Percentiles rank a stretch among this genome's conserved stretches.
phyloP scores from a whole-genome alignment of 2,797 vertebrate species.

The Aythya fuligula region DNA sequence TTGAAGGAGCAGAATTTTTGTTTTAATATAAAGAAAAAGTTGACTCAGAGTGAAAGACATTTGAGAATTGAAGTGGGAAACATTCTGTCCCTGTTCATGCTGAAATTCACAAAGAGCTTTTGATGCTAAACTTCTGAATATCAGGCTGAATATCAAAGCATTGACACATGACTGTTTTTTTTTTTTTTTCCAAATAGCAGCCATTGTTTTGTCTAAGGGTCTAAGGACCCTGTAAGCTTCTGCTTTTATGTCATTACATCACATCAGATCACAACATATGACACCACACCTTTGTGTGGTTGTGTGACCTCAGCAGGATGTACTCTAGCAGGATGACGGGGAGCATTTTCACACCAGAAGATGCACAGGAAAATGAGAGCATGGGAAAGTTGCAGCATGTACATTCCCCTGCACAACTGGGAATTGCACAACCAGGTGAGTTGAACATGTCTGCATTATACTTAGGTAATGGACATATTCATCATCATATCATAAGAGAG shows the following conservation, averaged over 20 bases:
- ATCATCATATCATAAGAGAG: not conserved
- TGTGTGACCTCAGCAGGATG: not conserved
- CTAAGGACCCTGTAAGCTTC: not conserved
- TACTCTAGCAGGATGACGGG: not conserved
- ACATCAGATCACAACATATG: not conserved
- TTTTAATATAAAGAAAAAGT: not conserved
- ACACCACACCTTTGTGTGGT: not conserved
- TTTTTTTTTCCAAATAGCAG: not conserved
- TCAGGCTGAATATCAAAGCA: not conserved
- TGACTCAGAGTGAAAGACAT: not conserved
- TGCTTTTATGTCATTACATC: not conserved
- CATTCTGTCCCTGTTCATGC: not conserved
- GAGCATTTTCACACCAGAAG: not conserved
- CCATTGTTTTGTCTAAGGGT: not conserved
- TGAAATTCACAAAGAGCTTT: not conserved
- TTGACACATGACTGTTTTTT: not conserved
- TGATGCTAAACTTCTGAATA: not conserved
- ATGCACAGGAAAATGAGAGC: not conserved
- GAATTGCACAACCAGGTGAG: not conserved
- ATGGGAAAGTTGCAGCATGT: not conserved
- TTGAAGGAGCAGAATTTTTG: not conserved
- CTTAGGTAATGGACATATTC: not conserved
- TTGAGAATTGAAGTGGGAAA: not conserved
- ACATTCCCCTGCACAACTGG: not conserved
- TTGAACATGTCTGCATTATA: not conserved